Base-by-base conservation (phyloP, 2,888 invertebrate genomes). In the Celastrina argiolus region DNA sequence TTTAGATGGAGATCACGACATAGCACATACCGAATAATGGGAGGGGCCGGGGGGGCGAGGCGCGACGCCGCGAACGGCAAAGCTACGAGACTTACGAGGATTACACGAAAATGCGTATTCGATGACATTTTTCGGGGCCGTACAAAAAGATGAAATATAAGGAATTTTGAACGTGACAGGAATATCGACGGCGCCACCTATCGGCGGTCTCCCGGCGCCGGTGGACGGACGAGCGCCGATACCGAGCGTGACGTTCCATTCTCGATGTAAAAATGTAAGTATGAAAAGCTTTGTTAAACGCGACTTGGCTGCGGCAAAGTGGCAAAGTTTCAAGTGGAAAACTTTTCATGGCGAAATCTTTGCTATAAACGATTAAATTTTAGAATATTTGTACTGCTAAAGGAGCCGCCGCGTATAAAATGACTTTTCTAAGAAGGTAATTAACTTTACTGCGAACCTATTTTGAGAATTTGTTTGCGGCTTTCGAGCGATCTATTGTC, bases 71-170 rank as follows among this genome's bases (percentile, higher is more conserved):
- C 75, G 72, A 75, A 76, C 76, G 80, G 78, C 79, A 82, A 82
- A 83, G 85, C 87, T 84, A 84, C 82, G 84, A 85, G 88, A 88
- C 89, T 90, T 88, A 89, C 86, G 83, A 88, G 89, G 89, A 90
- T 91, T 91, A 91, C 87, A 85, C 81, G 86, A 87, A 91, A 90
- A 90, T 90, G 90, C 87, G 90, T 90, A 90, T 91, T 91, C 90
- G 90, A 91, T 91, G 91, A 88, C 91, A 90, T 91, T 91, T 90
- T 90, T 88, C 84, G 87, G 83, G 85, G 80, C 84, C 84, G 85
- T 85, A 82, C 85, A 87, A 90, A 89, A 90, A 90, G 88, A 91
- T 88, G 90, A 90, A 89, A 90, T 88, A 90, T 91, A 90, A 88
- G 89, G 84, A 90, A 91, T 88, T 89, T 82, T 87, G 81, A 81